Conservation (phyloP, 2,797 vertebrate species). For the Molothrus ater region DNA sequence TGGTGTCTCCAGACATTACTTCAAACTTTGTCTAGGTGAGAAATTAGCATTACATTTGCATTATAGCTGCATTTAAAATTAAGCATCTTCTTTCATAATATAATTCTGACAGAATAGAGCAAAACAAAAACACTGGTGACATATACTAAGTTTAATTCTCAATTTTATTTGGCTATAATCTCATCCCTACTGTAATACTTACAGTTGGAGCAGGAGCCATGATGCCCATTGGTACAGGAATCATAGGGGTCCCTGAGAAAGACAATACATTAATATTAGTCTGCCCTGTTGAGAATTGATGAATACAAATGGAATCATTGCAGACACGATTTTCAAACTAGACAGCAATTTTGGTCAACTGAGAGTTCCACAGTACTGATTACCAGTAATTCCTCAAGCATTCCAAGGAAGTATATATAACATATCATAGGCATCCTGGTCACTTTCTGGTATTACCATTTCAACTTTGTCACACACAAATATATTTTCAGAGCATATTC, state of each 20-base stretch:
- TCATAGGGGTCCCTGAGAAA: slow-evolving; percentile 90
- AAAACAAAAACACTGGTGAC: background rate
- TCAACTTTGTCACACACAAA: background rate
- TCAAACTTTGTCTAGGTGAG: background rate
- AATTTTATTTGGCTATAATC: background rate
- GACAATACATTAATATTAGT: background rate
- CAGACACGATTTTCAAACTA: background rate
- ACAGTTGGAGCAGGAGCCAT: slow-evolving; percentile 92
- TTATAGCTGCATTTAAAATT: background rate
- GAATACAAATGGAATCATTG: background rate
- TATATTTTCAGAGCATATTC: background rate
- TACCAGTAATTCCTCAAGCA: background rate
- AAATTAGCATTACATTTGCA: background rate
- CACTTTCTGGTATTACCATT: background rate
- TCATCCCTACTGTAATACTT: slow-evolving; percentile 62
- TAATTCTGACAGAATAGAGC: background rate
- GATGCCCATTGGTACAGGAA: slow-evolving; percentile 97
- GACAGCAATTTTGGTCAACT: background rate
- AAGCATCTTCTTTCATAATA: background rate
- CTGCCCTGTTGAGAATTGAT: background rate
- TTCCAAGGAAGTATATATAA: background rate
- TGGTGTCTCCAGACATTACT: background rate
- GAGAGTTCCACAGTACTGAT: background rate
- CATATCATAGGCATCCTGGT: background rate
- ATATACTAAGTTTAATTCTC: background rate